Conservation (phyloP, 2,113 vertebrate species). For the Arothron firmamentum region DNA sequence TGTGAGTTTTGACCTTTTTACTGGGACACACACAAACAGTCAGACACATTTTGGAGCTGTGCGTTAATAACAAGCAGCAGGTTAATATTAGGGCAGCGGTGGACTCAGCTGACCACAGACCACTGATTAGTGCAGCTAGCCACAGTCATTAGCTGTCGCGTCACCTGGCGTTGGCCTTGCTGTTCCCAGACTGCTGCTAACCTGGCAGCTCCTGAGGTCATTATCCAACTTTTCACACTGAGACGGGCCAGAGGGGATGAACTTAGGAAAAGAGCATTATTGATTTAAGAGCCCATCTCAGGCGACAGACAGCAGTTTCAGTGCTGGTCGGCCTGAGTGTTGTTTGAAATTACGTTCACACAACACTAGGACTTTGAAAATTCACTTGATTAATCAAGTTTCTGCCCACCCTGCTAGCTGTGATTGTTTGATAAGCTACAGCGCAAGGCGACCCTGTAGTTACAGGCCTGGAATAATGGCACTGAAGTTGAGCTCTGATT, state of each 20-base stretch:
- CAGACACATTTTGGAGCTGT: constrained; percentile 13
- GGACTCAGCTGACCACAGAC: constrained; percentile 44
- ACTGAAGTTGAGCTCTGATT: too few species aligned
- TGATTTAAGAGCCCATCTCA: constrained; percentile 2
- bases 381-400: too few species aligned
- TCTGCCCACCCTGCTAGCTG: too few species aligned
- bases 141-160: constrained; percentile 56
- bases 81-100: constrained; percentile 60
- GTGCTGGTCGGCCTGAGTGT: too few species aligned
- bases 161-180: constrained; percentile 34
- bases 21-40: constrained; percentile 10
- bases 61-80: constrained; percentile 62
- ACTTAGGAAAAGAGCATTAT: constrained; percentile 1
- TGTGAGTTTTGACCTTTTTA: not conserved
- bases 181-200: constrained; percentile 22
- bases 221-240: constrained; percentile 7
- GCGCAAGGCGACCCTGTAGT: too few species aligned
- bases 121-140: constrained; percentile 60
- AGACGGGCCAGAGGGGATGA: not conserved
- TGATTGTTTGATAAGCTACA: too few species aligned
- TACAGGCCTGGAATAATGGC: too few species aligned
- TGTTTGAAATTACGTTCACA: too few species aligned
- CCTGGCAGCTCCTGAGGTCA: constrained; percentile 18
- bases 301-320: not conserved
- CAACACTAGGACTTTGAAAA: too few species aligned